These are phyloP conservation scores for Cyrtorhinus lividipennis DNA, from an alignment of 1,140 invertebrate species.

Conservation along the genomic window DNA sequence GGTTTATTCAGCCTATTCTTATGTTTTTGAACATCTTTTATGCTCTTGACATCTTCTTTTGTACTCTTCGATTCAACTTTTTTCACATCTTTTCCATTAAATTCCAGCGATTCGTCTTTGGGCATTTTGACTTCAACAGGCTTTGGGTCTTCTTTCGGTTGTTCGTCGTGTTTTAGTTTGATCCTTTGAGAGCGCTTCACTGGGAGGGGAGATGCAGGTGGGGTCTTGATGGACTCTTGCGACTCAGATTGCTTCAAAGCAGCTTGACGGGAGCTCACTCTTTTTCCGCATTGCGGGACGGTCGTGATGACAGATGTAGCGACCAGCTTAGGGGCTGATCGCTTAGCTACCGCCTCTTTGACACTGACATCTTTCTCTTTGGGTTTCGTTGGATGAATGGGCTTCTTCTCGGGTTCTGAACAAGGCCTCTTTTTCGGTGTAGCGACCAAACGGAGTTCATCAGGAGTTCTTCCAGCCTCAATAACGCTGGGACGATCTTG, in stretches of 20 bases:
- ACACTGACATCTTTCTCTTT: constrained; percentile 11
- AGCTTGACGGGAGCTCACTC: background rate
- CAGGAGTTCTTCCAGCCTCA: constrained; percentile 38
- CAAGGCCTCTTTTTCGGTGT: constrained; percentile 46
- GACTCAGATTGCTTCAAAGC: background rate
- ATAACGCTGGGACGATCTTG: constrained; percentile 43
- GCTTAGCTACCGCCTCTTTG: constrained; percentile 1
- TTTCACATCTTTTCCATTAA: background rate
- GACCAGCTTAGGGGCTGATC: background rate
- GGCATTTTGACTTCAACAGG: background rate
- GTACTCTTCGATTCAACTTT: background rate
- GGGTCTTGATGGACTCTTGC: background rate
- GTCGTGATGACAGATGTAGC: background rate
- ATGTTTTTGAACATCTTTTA: background rate
- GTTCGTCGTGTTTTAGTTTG: background rate
- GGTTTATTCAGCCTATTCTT: too few species aligned
- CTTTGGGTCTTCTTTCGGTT: constrained; percentile 1
- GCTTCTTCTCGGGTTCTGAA: constrained; percentile 32
- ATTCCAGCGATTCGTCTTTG: background rate
- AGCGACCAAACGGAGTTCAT: constrained; percentile 28
- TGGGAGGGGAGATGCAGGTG: background rate
- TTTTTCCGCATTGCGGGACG: constrained; percentile 7
- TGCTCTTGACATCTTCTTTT: background rate
- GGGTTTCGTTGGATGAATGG: background rate
- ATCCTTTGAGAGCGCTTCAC: constrained; percentile 3